Base-by-base conservation (phyloP, 2,888 invertebrate species). In the Ramazzottius varieornatus region DNA sequence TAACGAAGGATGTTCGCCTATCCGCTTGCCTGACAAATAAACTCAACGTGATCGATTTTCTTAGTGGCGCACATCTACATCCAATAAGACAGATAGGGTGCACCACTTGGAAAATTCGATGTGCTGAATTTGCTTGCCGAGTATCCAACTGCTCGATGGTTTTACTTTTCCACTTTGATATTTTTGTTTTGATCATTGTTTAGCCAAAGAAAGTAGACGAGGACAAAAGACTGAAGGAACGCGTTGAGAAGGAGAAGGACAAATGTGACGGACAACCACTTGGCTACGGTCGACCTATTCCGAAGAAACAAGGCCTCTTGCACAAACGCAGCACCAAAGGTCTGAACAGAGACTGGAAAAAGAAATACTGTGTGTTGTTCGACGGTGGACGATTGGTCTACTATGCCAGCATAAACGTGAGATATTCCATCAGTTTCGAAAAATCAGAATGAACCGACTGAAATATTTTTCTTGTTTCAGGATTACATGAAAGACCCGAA, bases 351-450 rank as follows among this genome's bases (percentile, higher is more conserved):
- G 92, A 98, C 74, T 94, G 16, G 54, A 8, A 96, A 92, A 98
- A 98, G 81, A 98, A 98, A 75, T 98, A 94, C 76, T 94, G 94
- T 24, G 91, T 93, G 0, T 79, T 98, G 32, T 86, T 90, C 72
- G 90, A 91, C 77, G 92, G 96, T 76, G 96, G 94, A 0, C 80
- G 88, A 69, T 80, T 96, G 69, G 91, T 91, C 4, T 98, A 98
- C 78, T 92, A 96, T 79, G 88, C 92, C 0, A 94, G 89, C 76
- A 81, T 96, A 71, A 92, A 94, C 78, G 92, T 89, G 76, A 82
- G 83, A 29, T 72, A 40, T 33, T 24, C 16, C 33, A 16, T 33
- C 16, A 64, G 78, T 76, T 66, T 67, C 4, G 8, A 54, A 29
- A 4, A 24, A 4, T 24, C 16, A 54, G 13, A 24, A 54, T 29